phyloP scores from a whole-genome alignment of 2,113 vertebrate genomes.

The Plestiodon gilberti region DNA sequence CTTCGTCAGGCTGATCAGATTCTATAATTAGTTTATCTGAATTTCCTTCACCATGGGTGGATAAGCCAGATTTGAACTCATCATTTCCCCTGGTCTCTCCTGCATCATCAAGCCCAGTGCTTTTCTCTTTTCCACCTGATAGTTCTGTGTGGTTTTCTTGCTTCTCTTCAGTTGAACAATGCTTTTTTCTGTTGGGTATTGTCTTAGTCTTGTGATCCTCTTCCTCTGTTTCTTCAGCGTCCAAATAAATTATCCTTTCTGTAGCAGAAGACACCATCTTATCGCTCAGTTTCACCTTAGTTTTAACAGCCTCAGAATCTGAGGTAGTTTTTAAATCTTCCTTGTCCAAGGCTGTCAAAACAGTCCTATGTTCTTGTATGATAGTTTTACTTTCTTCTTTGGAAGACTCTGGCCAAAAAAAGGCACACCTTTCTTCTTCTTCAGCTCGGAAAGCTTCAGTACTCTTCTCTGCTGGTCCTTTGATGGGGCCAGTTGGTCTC shows the following conservation, averaged over 20 bases:
- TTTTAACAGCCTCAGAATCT: conserved; percentile 54
- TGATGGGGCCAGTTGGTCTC: conserved; percentile 23
- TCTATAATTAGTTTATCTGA: neutral
- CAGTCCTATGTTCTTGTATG: conserved; percentile 14
- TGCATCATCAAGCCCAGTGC: accelerated
- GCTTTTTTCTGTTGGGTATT: neutral
- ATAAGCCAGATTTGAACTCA: conserved; percentile 24
- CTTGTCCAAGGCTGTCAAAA: conserved; percentile 56
- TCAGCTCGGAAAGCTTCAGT: conserved; percentile 33
- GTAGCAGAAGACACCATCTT: conserved; percentile 65
- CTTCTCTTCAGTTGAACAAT: neutral
- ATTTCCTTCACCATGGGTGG: conserved; percentile 16
- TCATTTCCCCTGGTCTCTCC: neutral
- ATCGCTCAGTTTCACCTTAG: conserved; percentile 63
- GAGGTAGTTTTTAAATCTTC: conserved; percentile 59
- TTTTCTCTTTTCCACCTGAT: neutral
- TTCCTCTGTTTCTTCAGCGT: conserved; percentile 64
- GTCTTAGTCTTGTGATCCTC: conserved; percentile 41
- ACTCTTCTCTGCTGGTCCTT: conserved; percentile 32
- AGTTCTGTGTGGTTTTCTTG: conserved; percentile 19
- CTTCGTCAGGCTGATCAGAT: accelerated
- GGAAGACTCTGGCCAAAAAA: conserved; percentile 12
- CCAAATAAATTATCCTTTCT: conserved; percentile 76
- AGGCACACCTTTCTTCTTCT: conserved; percentile 20
- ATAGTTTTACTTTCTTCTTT: conserved; percentile 3